These are phyloP conservation scores for Brachionus angularis DNA, from an alignment of 1,140 invertebrate genomes.

Conservation along the genomic window DNA sequence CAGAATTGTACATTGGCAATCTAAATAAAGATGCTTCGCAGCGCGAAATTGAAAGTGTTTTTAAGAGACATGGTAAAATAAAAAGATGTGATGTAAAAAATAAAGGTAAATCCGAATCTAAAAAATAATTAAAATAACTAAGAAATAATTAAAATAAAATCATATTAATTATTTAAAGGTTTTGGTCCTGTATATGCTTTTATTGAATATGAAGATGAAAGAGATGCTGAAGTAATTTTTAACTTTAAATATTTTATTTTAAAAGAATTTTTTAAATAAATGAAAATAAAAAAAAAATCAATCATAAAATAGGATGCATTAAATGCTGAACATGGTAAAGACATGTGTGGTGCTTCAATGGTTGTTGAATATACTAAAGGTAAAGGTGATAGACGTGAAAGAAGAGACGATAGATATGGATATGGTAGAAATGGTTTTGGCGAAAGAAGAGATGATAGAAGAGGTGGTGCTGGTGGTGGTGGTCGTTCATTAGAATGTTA, in stretches of 20 bases:
- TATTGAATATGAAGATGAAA: constrained; percentile 51
- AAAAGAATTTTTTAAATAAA: background rate
- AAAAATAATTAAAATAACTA: too few species aligned
- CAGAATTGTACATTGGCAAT: constrained; percentile 48
- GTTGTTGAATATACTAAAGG: constrained; percentile 57
- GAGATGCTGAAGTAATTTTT: constrained; percentile 49
- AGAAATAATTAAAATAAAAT: background rate
- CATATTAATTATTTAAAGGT: background rate
- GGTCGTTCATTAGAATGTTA: constrained; percentile 63
- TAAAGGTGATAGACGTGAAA: constrained; percentile 50
- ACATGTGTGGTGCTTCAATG: constrained; percentile 57
- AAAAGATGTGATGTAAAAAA: constrained; percentile 50
- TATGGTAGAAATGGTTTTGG: constrained; percentile 33
- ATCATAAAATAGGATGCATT: constrained; percentile 59
- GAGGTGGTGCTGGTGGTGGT: background rate
- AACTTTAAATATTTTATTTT: constrained; percentile 43
- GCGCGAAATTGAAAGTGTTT: constrained; percentile 49
- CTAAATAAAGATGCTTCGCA: constrained; percentile 48
- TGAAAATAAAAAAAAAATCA: background rate
- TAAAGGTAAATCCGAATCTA: too few species aligned
- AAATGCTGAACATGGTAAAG: constrained; percentile 60
- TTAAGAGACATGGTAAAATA: constrained; percentile 48
- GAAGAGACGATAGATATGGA: constrained; percentile 5
- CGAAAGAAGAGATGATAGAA: background rate
- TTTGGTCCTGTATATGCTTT: constrained; percentile 48